Conservation (phyloP, 2,797 vertebrate genomes). For the Alouatta caraya region DNA sequence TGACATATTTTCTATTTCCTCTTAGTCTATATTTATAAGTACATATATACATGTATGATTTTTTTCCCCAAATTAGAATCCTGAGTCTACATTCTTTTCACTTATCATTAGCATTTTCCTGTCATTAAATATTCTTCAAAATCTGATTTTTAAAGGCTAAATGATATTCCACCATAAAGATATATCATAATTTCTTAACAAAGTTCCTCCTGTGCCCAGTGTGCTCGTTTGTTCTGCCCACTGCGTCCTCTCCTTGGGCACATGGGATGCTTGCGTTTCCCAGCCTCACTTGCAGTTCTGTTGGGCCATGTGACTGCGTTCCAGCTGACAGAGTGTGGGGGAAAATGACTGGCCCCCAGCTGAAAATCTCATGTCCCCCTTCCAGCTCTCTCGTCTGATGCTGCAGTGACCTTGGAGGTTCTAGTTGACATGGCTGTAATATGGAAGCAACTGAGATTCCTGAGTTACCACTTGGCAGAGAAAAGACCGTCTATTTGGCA, state of each 20-base stretch:
- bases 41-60: not conserved
- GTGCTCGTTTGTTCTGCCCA: not conserved
- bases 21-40: not conserved
- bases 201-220: not conserved
- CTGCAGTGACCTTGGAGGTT: not conserved
- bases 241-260: not conserved
- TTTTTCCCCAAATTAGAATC: conserved; percentile 20
- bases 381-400: not conserved
- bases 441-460: not conserved
- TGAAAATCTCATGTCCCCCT: not conserved
- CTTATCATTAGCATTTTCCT: not conserved
- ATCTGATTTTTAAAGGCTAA: not conserved
- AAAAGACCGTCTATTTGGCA: not conserved
- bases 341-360: not conserved
- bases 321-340: not conserved
- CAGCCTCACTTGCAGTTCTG: not conserved
- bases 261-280: not conserved
- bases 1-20: not conserved
- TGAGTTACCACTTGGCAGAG: not conserved
- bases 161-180: not conserved
- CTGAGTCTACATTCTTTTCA: not conserved
- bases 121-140: not conserved
- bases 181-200: not conserved
- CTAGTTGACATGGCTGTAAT: not conserved
- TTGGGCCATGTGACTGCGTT: not conserved